Base-by-base conservation (phyloP, 2,113 vertebrate species). In the Conger conger region DNA sequence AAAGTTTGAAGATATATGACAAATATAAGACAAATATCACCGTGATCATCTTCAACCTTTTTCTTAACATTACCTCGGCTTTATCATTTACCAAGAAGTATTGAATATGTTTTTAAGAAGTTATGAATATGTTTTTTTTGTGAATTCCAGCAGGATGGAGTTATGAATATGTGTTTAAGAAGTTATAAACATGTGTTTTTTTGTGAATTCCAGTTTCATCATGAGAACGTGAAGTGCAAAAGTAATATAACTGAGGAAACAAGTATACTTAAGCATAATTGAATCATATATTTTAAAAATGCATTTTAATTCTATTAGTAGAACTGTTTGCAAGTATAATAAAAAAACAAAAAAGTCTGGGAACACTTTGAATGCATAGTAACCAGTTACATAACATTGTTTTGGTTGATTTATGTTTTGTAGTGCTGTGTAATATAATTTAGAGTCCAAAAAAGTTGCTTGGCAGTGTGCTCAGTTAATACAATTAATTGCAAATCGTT, bases 401-500 rank as follows among this genome's bases (percentile, higher is more conserved):
- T 36, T 78, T 8, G 38, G 76, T 38, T 38, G 76, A 78, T 38
- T 37, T 78, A 38, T 36, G 36, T 38, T 20, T 18, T 36, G 38
- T 37, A 78, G 20, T 37, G 76, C 18, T 3, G 1, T 37, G 35
- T 13, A 78, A 13, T 38, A 78, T 38, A 78, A 38, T 0, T 37
- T 38, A 0, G 6, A 30, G 27, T 33, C 6, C 27, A 33, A 73
- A 73, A 73, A 33, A 73, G 27, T 73, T 33, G 68, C n/a, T 73
- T 73, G 68, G 68, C 8, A 6, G 68, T 13, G 68, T 73, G 6
- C 27, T 73, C 68, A 73, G n/a, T 73, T 3, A 33, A 73, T 33
- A 23, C 89, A 92, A 93, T 93, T 90, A 90, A 93, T 90, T 88
- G 86, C 81, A 88, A 90, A 90, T 87, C 88, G 86, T 88, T 81